Evolutionary conservation across 2,888 invertebrate species (phyloP), one percentile per base, ranked within the genome.

Genomic region (Platycheirus rosarum): DNA sequence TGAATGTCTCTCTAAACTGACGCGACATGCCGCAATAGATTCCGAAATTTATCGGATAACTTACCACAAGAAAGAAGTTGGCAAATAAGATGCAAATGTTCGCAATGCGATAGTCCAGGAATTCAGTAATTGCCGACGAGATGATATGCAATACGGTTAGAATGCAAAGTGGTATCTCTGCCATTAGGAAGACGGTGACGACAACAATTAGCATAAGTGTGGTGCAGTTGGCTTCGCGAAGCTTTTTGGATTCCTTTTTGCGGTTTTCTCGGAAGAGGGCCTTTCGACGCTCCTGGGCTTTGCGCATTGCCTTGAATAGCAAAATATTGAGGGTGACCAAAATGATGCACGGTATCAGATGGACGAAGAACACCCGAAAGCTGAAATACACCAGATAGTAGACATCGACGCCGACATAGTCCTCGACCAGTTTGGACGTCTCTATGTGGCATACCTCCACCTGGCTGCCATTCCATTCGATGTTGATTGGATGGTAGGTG

Each of bases 11-110:
- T 60, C 98, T 92, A 90, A 98, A 98, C 89, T 97, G 97, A 32
- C 97, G 92, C 32, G 97, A 97, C 98, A 98, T 98, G 18, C 97
- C 97, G 89, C 97, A 98, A 88, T 98, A 98, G 85, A 98, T 97
- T 77, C 97, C 97, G 88, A 98, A 98, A 90, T 98, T 97, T 73
- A 97, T 95, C 9, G 97, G 97, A 90, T 97, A 97, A 51, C 96
- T 96, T 40, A 97, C 93, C 74, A 97, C 95, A 78, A 98, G 96
- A 89, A 97, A 95, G 91, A 98, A 97, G 91, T 98, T 98, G 9
- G 96, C 96, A 88, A 97, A 94, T 79, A 95, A 89, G 71, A 96
- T 95, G 82, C 96, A 92, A 18, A 95, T 93, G 88, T 95, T 95
- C 13, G 95, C 95, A 62, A 95, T 93, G 85, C 94, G 92, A 87